phyloP scores from a whole-genome alignment of 1,140 invertebrate genomes.

The Aricia agestis region DNA sequence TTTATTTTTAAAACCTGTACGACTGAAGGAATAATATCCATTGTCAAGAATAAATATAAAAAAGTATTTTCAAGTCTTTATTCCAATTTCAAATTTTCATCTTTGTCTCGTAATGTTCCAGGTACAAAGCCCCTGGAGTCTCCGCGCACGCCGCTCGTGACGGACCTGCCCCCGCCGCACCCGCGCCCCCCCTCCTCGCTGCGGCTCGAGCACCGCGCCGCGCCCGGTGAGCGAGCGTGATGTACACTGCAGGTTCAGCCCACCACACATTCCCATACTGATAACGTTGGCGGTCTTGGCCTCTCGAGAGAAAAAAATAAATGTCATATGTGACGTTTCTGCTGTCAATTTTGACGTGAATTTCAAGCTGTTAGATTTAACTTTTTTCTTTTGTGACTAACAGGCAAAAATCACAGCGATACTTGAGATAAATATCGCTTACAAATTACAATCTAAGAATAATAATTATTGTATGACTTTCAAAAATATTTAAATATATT shows the following conservation, averaged over 20 bases:
- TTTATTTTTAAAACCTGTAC: no score
- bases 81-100: no score
- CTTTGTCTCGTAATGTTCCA: conserved; percentile 25
- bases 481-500: no score
- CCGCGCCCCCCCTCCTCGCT: conserved; percentile 76
- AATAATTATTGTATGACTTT: no score
- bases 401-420: neutral
- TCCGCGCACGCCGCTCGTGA: conserved; percentile 85
- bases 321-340: neutral
- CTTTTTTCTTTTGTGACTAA: neutral
- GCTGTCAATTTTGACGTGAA: conserved; percentile 8
- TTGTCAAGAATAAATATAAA: no score
- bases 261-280: conserved; percentile 49
- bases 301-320: neutral
- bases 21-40: no score
- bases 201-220: conserved; percentile 75
- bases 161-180: conserved; percentile 66
- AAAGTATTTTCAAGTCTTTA: no score
- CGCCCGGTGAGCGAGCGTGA: conserved; percentile 81
- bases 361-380: conserved; percentile 4
- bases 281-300: conserved; percentile 10
- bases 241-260: conserved; percentile 58
- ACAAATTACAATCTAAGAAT: no score
- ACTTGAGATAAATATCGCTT: no score
- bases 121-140: conserved; percentile 89